These are phyloP conservation scores for Gryllus bimaculatus DNA, from an alignment of 1,140 invertebrate species.

Conservation along the genomic window DNA sequence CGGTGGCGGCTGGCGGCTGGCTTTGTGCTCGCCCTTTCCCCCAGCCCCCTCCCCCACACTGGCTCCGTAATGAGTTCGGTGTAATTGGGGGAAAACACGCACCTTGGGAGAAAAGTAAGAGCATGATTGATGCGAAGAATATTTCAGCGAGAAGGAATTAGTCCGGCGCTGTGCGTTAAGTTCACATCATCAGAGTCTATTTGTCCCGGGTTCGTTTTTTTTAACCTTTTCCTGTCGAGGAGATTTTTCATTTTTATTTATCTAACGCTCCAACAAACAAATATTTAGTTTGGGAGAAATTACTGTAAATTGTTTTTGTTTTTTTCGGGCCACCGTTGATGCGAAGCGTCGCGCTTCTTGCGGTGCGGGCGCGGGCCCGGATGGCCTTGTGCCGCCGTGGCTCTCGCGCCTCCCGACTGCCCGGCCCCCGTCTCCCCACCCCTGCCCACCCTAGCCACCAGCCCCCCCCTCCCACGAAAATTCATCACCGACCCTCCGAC, in stretches of 20 bases:
- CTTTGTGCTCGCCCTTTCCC: not conserved
- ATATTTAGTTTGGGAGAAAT: not conserved
- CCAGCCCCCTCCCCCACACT: not conserved
- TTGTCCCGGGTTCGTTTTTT: not conserved
- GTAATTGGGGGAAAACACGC: conserved; percentile 3
- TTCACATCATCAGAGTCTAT: conserved; percentile 4
- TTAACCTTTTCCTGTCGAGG: not conserved
- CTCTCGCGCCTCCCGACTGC: no score
- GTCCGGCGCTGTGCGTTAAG: not conserved
- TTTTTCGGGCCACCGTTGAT: not conserved
- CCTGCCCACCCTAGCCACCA: no score
- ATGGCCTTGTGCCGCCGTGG: not conserved
- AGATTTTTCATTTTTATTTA: not conserved
- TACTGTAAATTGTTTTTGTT: not conserved
- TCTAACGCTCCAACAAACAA: not conserved
- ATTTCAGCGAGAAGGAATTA: conserved; percentile 4
- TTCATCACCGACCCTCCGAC: no score
- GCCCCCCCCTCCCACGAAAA: no score
- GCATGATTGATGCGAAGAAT: conserved; percentile 1
- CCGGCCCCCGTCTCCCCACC: no score
- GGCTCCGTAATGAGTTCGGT: not conserved
- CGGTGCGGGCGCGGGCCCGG: no score
- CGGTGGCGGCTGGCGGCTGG: not conserved
- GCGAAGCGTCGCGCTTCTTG: conserved; percentile 2
- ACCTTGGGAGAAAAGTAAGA: conserved; percentile 4